These are phyloP conservation scores for Fabriciana adippe DNA, from an alignment of 2,888 invertebrate genomes.

Conservation along the genomic window DNA sequence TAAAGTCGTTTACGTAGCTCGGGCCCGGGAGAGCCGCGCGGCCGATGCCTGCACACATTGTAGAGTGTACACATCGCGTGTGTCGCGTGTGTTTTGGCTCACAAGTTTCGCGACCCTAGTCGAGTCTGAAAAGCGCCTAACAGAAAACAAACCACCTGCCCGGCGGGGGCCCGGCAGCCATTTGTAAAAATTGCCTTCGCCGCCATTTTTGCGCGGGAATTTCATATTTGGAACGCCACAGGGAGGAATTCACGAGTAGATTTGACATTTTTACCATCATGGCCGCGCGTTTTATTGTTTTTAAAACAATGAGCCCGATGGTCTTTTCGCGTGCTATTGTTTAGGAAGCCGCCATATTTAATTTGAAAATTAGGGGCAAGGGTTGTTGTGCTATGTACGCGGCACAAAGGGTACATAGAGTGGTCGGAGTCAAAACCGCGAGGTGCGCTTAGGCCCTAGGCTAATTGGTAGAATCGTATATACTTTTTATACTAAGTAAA, in stretches of 20 bases:
- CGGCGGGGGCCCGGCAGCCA: conserved; percentile 73
- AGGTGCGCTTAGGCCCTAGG: conserved; percentile 2
- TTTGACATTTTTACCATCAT: conserved; percentile 73
- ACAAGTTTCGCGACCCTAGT: conserved; percentile 38
- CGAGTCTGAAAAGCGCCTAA: conserved; percentile 44
- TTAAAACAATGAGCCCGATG: conserved; percentile 74
- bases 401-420: conserved; percentile 26
- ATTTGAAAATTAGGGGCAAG: conserved; percentile 70
- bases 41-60: background rate
- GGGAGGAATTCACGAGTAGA: conserved; percentile 69
- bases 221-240: conserved; percentile 77
- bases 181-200: conserved; percentile 80
- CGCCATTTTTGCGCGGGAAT: conserved; percentile 80
- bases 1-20: background rate
- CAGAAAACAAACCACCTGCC: conserved; percentile 63
- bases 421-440: conserved; percentile 24
- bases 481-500: background rate
- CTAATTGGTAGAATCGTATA: conserved; percentile 14
- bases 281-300: conserved; percentile 72
- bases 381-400: conserved; percentile 35
- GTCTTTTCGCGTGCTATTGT: conserved; percentile 68
- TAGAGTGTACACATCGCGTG: conserved; percentile 19
- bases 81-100: conserved; percentile 33
- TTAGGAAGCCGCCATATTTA: conserved; percentile 72
- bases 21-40: background rate